A percentile compares a stretch with the other conserved stretches of the same genome.
These are phyloP conservation scores for Hoplias malabaricus DNA, from an alignment of 2,113 vertebrate species.

Conservation along the genomic window DNA sequence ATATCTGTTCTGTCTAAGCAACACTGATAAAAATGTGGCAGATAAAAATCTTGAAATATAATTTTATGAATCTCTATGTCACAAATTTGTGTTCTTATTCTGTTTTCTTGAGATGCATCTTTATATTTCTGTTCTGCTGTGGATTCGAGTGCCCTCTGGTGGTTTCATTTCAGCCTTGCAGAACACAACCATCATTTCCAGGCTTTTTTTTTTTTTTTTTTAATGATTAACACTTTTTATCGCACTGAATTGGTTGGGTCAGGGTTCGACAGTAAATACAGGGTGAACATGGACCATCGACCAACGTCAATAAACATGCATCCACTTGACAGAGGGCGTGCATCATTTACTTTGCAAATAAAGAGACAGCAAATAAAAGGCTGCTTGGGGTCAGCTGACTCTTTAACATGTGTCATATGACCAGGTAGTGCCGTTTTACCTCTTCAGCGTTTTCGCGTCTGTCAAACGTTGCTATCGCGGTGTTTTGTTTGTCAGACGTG, in stretches of 20 bases:
- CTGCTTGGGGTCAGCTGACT: conserved; percentile 14
- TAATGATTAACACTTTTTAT: not conserved
- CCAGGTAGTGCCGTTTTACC: not conserved
- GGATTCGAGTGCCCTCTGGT: not conserved
- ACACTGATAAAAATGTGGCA: too few relatives aligned
- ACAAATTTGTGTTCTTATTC: too few relatives aligned
- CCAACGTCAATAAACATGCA: too few relatives aligned
- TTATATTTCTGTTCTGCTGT: not conserved
- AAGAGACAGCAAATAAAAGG: not conserved
- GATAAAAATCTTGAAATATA: too few relatives aligned
- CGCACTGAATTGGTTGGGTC: not conserved
- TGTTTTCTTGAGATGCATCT: too few relatives aligned
- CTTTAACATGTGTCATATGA: conserved; percentile 7
- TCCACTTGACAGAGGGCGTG: too few relatives aligned
- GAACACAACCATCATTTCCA: not conserved
- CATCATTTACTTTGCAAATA: not conserved
- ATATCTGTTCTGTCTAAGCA: too few relatives aligned
- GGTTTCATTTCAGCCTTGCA: not conserved
- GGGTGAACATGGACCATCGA: not conserved
- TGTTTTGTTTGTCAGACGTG: too few relatives aligned
- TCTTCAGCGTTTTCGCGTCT: conserved; percentile 6
- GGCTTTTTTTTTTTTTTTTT: not conserved
- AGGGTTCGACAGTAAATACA: not conserved
- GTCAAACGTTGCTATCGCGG: not conserved
- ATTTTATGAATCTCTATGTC: too few relatives aligned